Conservation (phyloP, 1,140 invertebrate genomes). For the Mesaphorura yosii region DNA sequence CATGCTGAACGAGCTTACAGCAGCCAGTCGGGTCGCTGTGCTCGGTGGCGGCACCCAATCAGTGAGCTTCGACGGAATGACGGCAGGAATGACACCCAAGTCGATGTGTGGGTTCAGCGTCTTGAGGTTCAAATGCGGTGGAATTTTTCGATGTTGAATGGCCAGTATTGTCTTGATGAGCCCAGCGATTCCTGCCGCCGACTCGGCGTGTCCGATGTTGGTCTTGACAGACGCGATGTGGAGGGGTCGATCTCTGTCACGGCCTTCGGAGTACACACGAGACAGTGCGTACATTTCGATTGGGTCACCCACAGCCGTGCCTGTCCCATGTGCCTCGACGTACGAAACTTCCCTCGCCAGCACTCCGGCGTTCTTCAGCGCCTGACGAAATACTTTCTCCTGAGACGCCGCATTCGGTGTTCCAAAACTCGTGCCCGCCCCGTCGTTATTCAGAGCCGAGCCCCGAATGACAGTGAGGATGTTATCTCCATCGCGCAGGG, state of each 20-base stretch:
- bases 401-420: constrained; percentile 32
- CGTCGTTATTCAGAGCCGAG: constrained; percentile 14
- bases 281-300: constrained; percentile 37
- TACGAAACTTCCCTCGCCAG: constrained; percentile 41
- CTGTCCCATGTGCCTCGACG: constrained; percentile 50
- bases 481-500: constrained; percentile 11
- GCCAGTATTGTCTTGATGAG: constrained; percentile 14
- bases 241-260: constrained; percentile 37
- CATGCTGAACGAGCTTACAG: constrained; percentile 16
- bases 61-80: constrained; percentile 3
- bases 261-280: constrained; percentile 43
- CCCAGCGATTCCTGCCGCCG: constrained; percentile 34
- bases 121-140: constrained; percentile 5
- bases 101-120: constrained; percentile 12
- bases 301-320: constrained; percentile 39
- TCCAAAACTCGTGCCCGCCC: constrained; percentile 15
- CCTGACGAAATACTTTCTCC: constrained; percentile 40
- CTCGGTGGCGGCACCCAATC: not conserved
- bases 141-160: constrained; percentile 4
- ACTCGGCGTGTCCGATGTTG: constrained; percentile 49
- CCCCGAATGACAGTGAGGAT: constrained; percentile 12
- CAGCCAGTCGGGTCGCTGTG: constrained; percentile 5
- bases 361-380: constrained; percentile 42
- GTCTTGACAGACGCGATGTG: constrained; percentile 47
- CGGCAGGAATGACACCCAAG: constrained; percentile 13